Evolutionary conservation across 2,888 invertebrate genomes (phyloP).

Genomic region (Brassicogethes aeneus): DNA sequence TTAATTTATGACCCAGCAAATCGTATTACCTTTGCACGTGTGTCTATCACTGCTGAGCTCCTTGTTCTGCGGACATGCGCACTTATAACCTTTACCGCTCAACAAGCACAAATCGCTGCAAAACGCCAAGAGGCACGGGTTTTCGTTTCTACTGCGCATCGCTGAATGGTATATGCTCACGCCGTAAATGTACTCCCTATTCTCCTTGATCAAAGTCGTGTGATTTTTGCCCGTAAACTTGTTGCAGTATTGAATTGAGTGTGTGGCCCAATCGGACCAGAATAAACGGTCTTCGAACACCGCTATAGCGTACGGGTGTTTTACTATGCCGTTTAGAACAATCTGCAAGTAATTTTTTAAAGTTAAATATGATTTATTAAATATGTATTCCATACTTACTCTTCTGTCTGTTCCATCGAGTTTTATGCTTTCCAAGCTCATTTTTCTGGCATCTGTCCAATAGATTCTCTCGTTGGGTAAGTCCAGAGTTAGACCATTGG

Average conservation of each 20-base stretch:
- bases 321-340: conserved; percentile 51
- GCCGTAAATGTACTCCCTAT: conserved; percentile 47
- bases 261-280: conserved; percentile 83
- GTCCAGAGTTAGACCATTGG: conserved; percentile 82
- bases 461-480: conserved; percentile 70
- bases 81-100: conserved; percentile 49
- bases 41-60: conserved; percentile 45
- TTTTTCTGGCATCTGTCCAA: conserved; percentile 75
- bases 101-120: conserved; percentile 77
- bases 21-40: conserved; percentile 48
- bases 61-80: conserved; percentile 72
- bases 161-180: conserved; percentile 69
- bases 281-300: conserved; percentile 82
- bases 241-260: conserved; percentile 64
- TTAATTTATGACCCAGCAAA: too few species aligned
- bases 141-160: conserved; percentile 43
- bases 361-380: too few species aligned
- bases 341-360: conserved; percentile 29
- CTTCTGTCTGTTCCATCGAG: conserved; percentile 59
- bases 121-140: conserved; percentile 53
- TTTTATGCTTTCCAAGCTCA: conserved; percentile 54
- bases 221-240: conserved; percentile 66
- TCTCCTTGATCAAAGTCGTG: conserved; percentile 45
- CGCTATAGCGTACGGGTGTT: conserved; percentile 74
- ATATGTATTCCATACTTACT: too few species aligned